phyloP scores from a whole-genome alignment of 2,797 vertebrate genomes.

The Psittacula derbiana region DNA sequence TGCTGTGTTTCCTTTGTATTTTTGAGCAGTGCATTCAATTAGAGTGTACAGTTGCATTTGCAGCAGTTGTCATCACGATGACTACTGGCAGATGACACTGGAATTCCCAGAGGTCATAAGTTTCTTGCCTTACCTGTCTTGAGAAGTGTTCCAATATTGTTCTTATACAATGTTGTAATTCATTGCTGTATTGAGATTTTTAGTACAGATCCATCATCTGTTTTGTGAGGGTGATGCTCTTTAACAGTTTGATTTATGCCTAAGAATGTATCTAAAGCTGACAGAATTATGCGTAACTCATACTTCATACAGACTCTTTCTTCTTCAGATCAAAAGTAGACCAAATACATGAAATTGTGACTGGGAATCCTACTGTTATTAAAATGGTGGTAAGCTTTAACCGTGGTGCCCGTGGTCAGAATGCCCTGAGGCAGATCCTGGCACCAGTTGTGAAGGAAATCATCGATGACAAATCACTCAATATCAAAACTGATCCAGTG shows the following conservation, averaged over 20 bases:
- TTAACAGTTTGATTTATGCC: background rate
- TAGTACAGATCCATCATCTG: background rate
- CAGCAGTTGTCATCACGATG: accelerated
- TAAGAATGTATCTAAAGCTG: background rate
- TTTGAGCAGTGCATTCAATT: background rate
- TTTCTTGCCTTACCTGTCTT: background rate
- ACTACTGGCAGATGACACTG: background rate
- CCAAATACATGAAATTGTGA: constrained; percentile 97
- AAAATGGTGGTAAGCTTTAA: constrained; percentile 99
- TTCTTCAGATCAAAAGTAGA: constrained; percentile 92
- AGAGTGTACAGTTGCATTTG: background rate
- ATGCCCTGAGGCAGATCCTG: constrained; percentile 93
- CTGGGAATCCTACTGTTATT: constrained; percentile 96
- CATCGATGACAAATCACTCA: constrained; percentile 94
- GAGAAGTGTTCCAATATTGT: background rate
- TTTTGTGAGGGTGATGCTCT: background rate
- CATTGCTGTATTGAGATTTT: background rate
- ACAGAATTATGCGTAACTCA: background rate
- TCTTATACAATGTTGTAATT: background rate
- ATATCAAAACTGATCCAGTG: constrained; percentile 97
- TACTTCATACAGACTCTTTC: background rate
- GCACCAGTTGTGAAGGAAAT: constrained; percentile 96
- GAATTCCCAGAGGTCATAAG: background rate
- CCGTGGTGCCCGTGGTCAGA: constrained; percentile 92
- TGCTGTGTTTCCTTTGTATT: background rate